These are phyloP conservation scores for Coranthus polyacanthus DNA, from an alignment of 2,797 vertebrate genomes.

Conservation along the genomic window DNA sequence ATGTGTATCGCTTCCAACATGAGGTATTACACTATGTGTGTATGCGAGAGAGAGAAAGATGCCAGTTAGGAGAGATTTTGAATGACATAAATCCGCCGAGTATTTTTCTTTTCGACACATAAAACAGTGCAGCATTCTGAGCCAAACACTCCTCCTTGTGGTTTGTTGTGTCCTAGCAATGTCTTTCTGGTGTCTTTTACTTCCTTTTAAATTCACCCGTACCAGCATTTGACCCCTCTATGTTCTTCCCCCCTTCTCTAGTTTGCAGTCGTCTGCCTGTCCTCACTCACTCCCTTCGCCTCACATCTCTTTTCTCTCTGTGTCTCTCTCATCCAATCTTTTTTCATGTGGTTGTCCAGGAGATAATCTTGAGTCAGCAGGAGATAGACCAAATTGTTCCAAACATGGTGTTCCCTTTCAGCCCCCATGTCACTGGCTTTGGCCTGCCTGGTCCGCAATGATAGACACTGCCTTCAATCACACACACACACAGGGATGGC, in stretches of 20 bases:
- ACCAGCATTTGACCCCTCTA: not conserved
- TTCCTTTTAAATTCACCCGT: slow-evolving; percentile 11
- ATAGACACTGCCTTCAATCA: slow-evolving; percentile 56
- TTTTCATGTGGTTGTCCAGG: slow-evolving; percentile 67
- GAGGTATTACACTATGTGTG: slow-evolving; percentile 74
- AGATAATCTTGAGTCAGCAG: slow-evolving; percentile 77
- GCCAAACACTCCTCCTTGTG: slow-evolving; percentile 39
- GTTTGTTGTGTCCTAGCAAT: not conserved
- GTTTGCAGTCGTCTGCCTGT: slow-evolving; percentile 9
- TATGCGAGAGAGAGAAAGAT: slow-evolving; percentile 67
- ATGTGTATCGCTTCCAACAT: slow-evolving; percentile 81
- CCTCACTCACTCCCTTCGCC: slow-evolving; percentile 18
- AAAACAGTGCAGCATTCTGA: slow-evolving; percentile 20
- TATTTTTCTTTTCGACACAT: slow-evolving; percentile 43
- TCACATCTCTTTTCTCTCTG: slow-evolving; percentile 3
- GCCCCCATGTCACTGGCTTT: slow-evolving; percentile 53
- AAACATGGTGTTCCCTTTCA: slow-evolving; percentile 74
- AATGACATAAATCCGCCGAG: slow-evolving; percentile 74
- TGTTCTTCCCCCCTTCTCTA: not conserved
- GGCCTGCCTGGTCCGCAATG: slow-evolving; percentile 56
- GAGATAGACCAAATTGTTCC: slow-evolving; percentile 70
- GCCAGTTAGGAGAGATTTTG: slow-evolving; percentile 66
- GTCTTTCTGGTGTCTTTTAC: slow-evolving; percentile 1
- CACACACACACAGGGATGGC: slow-evolving; percentile 28
- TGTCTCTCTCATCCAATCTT: slow-evolving; percentile 23